phyloP scores from a whole-genome alignment of 2,888 invertebrate species.

The Diadegma fenestrale region DNA sequence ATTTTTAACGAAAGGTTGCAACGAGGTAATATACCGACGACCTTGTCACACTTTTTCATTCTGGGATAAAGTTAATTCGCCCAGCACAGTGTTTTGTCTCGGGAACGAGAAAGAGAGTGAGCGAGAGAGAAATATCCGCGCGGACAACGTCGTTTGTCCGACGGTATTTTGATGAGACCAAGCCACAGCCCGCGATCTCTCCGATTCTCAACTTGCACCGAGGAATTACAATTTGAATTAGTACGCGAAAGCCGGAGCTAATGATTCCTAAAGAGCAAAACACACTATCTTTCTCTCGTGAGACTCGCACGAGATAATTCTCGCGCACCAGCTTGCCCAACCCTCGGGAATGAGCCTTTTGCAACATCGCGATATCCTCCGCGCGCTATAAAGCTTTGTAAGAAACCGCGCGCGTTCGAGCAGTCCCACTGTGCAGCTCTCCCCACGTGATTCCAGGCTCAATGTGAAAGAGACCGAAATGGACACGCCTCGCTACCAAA shows the following conservation, averaged over 20 bases:
- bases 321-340: slow-evolving; percentile 5
- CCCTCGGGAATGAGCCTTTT: slow-evolving; percentile 1
- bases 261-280: slow-evolving; percentile 84
- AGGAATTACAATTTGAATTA: slow-evolving; percentile 84
- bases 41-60: slow-evolving; percentile 75
- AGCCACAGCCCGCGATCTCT: slow-evolving; percentile 27
- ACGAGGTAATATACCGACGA: slow-evolving; percentile 47
- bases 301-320: slow-evolving; percentile 41
- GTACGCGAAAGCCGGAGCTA: slow-evolving; percentile 82
- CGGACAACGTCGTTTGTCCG: slow-evolving; percentile 73
- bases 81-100: slow-evolving; percentile 73
- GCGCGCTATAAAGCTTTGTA: slow-evolving; percentile 70
- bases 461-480: slow-evolving; percentile 74
- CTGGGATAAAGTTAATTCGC: slow-evolving; percentile 80
- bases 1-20: slow-evolving; percentile 24
- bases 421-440: neutral
- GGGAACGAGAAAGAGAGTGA: slow-evolving; percentile 1
- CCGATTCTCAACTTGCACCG: slow-evolving; percentile 65
- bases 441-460: slow-evolving; percentile 61
- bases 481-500: slow-evolving; percentile 66
- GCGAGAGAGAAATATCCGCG: slow-evolving; percentile 68
- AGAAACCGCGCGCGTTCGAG: slow-evolving; percentile 69
- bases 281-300: slow-evolving; percentile 70
- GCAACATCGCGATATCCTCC: slow-evolving; percentile 73
- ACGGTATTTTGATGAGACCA: slow-evolving; percentile 84